Base-by-base conservation (phyloP, 2,888 invertebrate species). In the Abrostola tripartita region DNA sequence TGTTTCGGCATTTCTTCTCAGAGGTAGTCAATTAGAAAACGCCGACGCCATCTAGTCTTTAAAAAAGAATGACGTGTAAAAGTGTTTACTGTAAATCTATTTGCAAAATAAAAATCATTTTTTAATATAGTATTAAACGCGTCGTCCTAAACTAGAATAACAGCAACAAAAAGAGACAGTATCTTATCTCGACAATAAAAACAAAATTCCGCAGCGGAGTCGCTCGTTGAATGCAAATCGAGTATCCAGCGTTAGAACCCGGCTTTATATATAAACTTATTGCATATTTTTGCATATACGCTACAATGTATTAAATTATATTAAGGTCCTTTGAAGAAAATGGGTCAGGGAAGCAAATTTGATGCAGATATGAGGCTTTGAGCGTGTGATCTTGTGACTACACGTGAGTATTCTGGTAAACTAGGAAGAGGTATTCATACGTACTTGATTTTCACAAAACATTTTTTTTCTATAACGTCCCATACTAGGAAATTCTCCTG, bases 131-230 rank as follows among this genome's bases (percentile, higher is more conserved):
- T 6, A 65, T 61, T 54, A 5, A 76, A 76, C 9, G 5, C 53
- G 1, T 0, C 2, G 35, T 37, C 67, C 40, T 66, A 71, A 6
- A 52, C 65, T 4, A 12, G 52, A 76, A 12, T 58, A 24, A 40
- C 51, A 38, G 14, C 54, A 54, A 54, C 64, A 75, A 79, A 80
- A 81, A 75, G 71, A 80, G 75, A 68, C 76, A 71, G 76, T 81
- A 78, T 79, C 85, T 85, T 84, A 85, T 84, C 85, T 82, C 53
- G 58, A 78, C 79, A 85, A 81, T 85, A 85, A 85, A 85, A 85
- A 84, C 81, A 76, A 81, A 83, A 85, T 82, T 79, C 79, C 79
- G 62, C 62, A 71, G 77, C 68, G 61, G 54, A 71, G 68, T 72
- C 76, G 77, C 73, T 59, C 61, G 67, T 56, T 80, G 85, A 84